Conservation (phyloP, 1,140 invertebrate species). For the Danaus plexippus region DNA sequence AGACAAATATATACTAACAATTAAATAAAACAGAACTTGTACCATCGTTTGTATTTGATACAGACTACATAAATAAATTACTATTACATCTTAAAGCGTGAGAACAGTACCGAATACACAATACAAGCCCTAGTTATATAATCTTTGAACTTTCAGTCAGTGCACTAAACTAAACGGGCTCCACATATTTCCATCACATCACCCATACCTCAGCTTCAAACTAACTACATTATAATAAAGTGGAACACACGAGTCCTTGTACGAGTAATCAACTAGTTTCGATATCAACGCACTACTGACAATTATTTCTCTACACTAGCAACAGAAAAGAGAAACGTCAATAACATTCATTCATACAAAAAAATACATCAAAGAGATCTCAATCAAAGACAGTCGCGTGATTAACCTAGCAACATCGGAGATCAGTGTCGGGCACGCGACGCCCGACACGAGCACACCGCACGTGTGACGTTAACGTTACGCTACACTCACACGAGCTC, state of each 20-base stretch:
- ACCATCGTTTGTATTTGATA: slow-evolving; percentile 16
- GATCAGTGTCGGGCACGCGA: no score
- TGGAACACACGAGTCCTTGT: background rate
- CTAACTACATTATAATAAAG: slow-evolving; percentile 2
- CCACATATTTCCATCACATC: slow-evolving; percentile 9
- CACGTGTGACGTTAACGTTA: no score
- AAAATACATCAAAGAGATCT: no score
- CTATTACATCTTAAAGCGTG: background rate
- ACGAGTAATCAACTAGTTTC: background rate
- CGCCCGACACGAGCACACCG: no score
- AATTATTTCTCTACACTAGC: no score
- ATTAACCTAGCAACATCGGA: no score
- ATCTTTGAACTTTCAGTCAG: slow-evolving; percentile 15
- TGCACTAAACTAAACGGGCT: slow-evolving; percentile 12
- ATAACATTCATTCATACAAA: no score
- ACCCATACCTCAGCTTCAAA: slow-evolving; percentile 9
- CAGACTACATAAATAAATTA: slow-evolving; percentile 8
- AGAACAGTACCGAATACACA: slow-evolving; percentile 2
- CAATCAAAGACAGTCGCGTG: no score
- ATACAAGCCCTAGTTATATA: slow-evolving; percentile 7
- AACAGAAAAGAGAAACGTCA: no score
- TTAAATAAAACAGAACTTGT: slow-evolving; percentile 16
- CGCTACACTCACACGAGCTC: background rate
- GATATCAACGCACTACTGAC: background rate
- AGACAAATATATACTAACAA: slow-evolving; percentile 10